Evolutionary conservation across 2,888 invertebrate genomes (phyloP), one percentile per base, ranked within the genome.

Genomic region (Tetrapedia diversipes): DNA sequence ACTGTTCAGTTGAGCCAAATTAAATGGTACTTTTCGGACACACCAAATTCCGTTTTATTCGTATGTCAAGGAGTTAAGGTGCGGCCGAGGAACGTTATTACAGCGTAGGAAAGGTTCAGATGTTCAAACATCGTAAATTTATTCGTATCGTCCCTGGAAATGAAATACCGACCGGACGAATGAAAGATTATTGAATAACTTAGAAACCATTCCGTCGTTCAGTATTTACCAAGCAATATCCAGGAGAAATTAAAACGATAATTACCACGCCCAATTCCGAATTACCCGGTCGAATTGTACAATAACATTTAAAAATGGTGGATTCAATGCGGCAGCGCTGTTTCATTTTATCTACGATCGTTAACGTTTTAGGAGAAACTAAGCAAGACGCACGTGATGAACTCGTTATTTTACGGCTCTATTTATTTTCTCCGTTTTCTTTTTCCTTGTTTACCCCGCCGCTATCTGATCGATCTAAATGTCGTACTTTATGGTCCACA

Each of bases 401-500:
- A 66, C 49, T 27, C 24, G 49, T 27, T 27, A 49, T 6, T 49
- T 49, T 27, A 49, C 4, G 29, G 22, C 34, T 59, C 49, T 59
- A 49, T 34, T 39, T 24, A 7, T 27, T 41, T 27, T 49, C 34
- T 34, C 37, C 37, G 19, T 32, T 49, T 29, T 32, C 37, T 59
- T 59, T 37, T 8, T 3, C 32, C n/a, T 43, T 47, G 45, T n/a
- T 37, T 29, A 39, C 45, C 29, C n/a, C 34, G 39, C 49, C 29
- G 4, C 39, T 24, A 24, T 37, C 34, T 19, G 27, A 19, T 11
- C 56, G 54, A 56, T 65, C 56, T 47, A 34, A 47, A 57, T 47
- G 37, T 66, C 45, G n/a, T 37, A 57, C 47, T 45, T 57, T 57
- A 47, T 37, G 19, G 27, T 19, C 57, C 19, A 19, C 45, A 14